phyloP scores from a whole-genome alignment of 2,113 vertebrate species.

The Chaenogobius annularis region DNA sequence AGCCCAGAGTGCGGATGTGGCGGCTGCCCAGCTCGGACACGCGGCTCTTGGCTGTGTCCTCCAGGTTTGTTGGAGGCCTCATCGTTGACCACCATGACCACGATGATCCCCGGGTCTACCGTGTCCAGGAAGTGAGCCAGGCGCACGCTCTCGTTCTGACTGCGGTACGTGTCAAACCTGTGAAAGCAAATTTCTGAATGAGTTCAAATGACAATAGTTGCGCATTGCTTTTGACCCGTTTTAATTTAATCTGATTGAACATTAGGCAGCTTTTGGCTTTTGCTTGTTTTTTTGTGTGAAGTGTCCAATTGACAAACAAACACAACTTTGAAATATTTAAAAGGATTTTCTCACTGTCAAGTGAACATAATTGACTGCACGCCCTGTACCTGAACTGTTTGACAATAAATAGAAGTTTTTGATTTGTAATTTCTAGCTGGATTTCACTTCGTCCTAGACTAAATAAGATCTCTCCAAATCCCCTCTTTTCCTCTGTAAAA shows the following conservation, averaged over 20 bases:
- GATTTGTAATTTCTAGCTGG: too few species aligned
- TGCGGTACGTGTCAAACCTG: slow-evolving; percentile 95
- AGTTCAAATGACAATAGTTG: neutral
- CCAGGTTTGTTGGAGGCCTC: slow-evolving; percentile 93
- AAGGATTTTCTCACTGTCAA: neutral
- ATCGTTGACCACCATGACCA: slow-evolving; percentile 91
- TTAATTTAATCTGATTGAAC: neutral
- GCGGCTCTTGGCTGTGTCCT: slow-evolving; percentile 86
- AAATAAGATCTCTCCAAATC: neutral
- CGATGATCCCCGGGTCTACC: slow-evolving; percentile 81
- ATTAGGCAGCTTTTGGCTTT: neutral
- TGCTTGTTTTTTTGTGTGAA: too few species aligned
- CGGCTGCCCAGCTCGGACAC: slow-evolving; percentile 88
- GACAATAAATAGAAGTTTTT: too few species aligned
- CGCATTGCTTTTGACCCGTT: too few species aligned
- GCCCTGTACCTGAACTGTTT: too few species aligned
- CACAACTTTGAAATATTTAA: neutral
- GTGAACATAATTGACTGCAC: too few species aligned
- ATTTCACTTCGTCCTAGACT: neutral
- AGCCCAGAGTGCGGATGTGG: slow-evolving; percentile 88
- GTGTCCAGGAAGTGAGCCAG: slow-evolving; percentile 84
- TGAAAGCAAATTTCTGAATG: neutral
- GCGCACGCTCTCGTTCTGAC: slow-evolving; percentile 87
- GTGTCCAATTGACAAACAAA: too few species aligned
- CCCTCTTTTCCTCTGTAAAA: neutral